Percentiles rank a stretch among this genome's conserved stretches.
Evolutionary conservation across 30 jellyfish, hydroid and myxozoan species (phyloP).

Genomic region (Kudoa iwatai): DNA sequence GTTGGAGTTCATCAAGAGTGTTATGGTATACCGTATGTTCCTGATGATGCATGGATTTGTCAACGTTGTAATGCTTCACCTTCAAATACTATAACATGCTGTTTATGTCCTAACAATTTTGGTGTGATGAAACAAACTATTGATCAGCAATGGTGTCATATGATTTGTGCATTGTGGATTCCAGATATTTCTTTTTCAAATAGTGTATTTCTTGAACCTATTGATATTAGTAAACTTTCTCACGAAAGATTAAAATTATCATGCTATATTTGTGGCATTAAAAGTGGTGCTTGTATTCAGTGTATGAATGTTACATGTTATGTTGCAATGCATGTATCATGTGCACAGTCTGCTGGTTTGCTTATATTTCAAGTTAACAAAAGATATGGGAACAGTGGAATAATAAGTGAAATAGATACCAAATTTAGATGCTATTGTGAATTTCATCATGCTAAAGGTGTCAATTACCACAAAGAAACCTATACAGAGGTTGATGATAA

Average conservation of each 20-base stretch:
- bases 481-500: no score
- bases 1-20: constrained; percentile 93
- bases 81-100: constrained; percentile 61
- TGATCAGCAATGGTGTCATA: constrained; percentile 73
- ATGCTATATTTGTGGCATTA: constrained; percentile 48
- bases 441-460: no score
- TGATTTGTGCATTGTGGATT: constrained; percentile 82
- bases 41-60: constrained; percentile 96
- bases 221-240: constrained; percentile 50
- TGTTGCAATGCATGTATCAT: constrained; percentile 71
- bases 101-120: constrained; percentile 42
- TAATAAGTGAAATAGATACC: no score
- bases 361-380: no score
- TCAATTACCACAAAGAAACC: no score
- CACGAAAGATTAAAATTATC: constrained; percentile 60
- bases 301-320: constrained; percentile 56
- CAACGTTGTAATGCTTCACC: constrained; percentile 79
- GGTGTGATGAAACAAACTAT: constrained; percentile 94
- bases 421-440: no score
- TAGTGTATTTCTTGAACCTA: constrained; percentile 74
- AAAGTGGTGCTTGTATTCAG: constrained; percentile 81
- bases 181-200: constrained; percentile 90
- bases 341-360: constrained; percentile 94
- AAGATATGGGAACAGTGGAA: no score
- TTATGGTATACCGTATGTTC: constrained; percentile 89